These are phyloP conservation scores for Tachina grossa DNA, from an alignment of 2,888 invertebrate genomes.

Conservation along the genomic window DNA sequence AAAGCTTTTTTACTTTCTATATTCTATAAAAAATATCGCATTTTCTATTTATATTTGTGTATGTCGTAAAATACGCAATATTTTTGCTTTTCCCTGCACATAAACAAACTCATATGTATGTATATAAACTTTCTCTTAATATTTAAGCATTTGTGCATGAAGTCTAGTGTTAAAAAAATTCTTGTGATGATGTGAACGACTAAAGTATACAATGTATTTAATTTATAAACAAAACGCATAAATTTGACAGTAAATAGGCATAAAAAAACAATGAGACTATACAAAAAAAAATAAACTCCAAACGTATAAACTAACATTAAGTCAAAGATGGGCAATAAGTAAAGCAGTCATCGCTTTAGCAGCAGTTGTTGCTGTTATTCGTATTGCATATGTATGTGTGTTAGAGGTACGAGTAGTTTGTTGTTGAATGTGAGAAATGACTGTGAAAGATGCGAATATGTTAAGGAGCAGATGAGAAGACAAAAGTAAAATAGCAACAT, in stretches of 20 bases:
- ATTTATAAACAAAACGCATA: conserved; percentile 65
- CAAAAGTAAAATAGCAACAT: conserved; percentile 30
- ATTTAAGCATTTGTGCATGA: conserved; percentile 30
- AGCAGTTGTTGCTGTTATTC: conserved; percentile 28
- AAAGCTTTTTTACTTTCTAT: too few species aligned
- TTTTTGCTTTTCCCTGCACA: background rate
- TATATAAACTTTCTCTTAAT: conserved; percentile 1
- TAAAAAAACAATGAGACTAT: conserved; percentile 19
- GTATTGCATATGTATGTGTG: background rate
- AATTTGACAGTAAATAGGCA: conserved; percentile 68
- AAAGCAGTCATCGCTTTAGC: conserved; percentile 38
- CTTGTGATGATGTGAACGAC: background rate
- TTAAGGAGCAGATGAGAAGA: conserved; percentile 32
- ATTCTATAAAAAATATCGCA: too few species aligned
- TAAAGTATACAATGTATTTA: conserved; percentile 47
- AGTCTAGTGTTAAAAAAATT: conserved; percentile 9
- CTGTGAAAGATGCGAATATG: conserved; percentile 53
- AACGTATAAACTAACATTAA: conserved; percentile 48
- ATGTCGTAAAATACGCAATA: background rate
- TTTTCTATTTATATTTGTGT: too few species aligned
- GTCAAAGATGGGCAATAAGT: conserved; percentile 53
- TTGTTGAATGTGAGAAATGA: conserved; percentile 54
- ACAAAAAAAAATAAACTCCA: conserved; percentile 14
- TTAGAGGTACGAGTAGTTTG: background rate
- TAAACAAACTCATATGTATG: background rate